Evolutionary conservation across 1,140 invertebrate species (phyloP), one percentile per base, ranked within the genome.

Genomic region (Cyclina sinensis): DNA sequence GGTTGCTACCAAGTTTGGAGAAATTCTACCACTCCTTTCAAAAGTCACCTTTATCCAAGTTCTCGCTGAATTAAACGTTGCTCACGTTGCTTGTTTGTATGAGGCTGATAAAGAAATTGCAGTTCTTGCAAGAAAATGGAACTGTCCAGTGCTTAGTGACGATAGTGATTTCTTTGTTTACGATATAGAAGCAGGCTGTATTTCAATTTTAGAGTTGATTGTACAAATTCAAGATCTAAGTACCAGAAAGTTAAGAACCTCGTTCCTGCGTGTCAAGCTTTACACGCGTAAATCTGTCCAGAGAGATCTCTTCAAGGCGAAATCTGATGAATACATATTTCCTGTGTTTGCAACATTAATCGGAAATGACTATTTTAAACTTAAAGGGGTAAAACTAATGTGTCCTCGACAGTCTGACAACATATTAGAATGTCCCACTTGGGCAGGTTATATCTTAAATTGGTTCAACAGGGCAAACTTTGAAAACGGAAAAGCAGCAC

Each of bases 141-240:
- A 97, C 48, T 98, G 98, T 92, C 98, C 98, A 7, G 97, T 99
- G 14, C 92, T 99, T 0, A 98, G 98, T 93, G 97, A 97, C 90
- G 98, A 99, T 95, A 98, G 98, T 0, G 98, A 99, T 96, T 99
- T 98, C 96, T 98, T 97, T 94, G 97, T 99, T 76, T 98, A 97
- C 95, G 97, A 98, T 95, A 96, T 98, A 1, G 93, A 70, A 32
- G 79, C 80, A 48, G 96, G 96, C 2, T 98, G 98, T 92, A 97
- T 99, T 88, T 97, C 98, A 0, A 97, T 98, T 68, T 96, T 97
- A 79, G 97, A n/a, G 5, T 27, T 62, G 57, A 14, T 62, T n/a
- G n/a, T n/a, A n/a, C n/a, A n/a, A n/a, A n/a, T n/a, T n/a, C n/a
- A n/a, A n/a, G n/a, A n/a, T n/a, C n/a, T n/a, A n/a, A n/a, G n/a